Evolutionary conservation across 2,113 vertebrate species (phyloP).

Genomic region (Ophiodon elongatus): DNA sequence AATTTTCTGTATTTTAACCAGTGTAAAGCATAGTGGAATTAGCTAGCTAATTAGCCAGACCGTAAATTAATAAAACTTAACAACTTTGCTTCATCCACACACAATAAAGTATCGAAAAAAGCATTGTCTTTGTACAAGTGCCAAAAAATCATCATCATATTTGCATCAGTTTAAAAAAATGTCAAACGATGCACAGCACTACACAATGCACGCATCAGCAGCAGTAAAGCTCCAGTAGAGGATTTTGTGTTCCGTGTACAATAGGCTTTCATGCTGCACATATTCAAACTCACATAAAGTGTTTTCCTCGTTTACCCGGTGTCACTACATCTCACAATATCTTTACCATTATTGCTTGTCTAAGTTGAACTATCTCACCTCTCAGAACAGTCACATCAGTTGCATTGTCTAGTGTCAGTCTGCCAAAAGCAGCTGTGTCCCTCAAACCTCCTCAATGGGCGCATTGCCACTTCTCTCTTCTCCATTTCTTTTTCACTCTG

Average conservation of each 20-base stretch:
- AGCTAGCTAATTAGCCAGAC: background rate
- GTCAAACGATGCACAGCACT: background rate
- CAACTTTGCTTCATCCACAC: background rate
- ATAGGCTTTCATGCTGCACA: background rate
- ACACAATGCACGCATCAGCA: background rate
- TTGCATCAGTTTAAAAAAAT: background rate
- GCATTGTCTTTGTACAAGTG: background rate
- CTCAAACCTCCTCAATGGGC: background rate
- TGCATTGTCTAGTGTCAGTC: background rate
- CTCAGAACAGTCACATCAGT: background rate
- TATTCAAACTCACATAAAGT: background rate
- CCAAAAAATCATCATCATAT: background rate
- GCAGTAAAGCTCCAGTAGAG: background rate
- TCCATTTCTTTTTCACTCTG: background rate
- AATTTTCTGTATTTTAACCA: background rate
- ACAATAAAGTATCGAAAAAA: background rate
- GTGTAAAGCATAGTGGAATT: background rate
- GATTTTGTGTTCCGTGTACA: background rate
- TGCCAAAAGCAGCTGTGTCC: slow-evolving; percentile 14
- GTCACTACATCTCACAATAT: slow-evolving; percentile 12
- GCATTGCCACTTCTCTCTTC: background rate
- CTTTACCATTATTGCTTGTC: slow-evolving; percentile 18
- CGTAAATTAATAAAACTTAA: background rate
- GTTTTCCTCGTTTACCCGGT: background rate
- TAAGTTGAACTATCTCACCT: slow-evolving; percentile 9